Conservation (phyloP, 2,113 vertebrate genomes). For the Gallinago undulata region DNA sequence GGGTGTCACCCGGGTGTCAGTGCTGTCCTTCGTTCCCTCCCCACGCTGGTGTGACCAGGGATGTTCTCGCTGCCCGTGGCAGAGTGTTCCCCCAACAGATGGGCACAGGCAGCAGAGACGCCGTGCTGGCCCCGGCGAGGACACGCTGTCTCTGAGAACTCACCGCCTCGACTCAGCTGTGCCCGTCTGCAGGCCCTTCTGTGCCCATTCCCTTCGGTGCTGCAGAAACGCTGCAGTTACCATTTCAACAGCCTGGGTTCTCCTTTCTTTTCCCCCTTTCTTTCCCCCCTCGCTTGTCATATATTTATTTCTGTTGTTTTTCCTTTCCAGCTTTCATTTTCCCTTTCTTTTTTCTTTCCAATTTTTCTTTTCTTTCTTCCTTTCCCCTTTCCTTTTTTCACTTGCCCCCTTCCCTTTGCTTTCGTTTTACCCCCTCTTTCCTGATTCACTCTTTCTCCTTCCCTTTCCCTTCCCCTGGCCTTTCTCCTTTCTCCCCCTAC, state of each 20-base stretch:
- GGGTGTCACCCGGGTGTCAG: background rate
- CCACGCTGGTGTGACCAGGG: background rate
- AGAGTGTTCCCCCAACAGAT: background rate
- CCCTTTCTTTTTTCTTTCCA: no score
- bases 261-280: background rate
- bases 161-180: background rate
- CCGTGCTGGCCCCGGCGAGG: accelerated
- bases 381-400: background rate
- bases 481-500: no score
- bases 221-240: background rate
- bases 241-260: background rate
- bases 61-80: background rate
- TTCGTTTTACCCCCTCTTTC: no score
- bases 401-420: no score
- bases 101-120: background rate
- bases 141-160: background rate
- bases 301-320: background rate
- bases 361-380: no score
- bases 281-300: background rate
- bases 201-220: background rate
- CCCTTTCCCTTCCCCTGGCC: no score
- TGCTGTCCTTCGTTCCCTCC: background rate
- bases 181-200: background rate
- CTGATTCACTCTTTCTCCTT: no score
- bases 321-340: background rate